Conservation (phyloP, 2,888 invertebrate species). For the Spodoptera exigua region DNA sequence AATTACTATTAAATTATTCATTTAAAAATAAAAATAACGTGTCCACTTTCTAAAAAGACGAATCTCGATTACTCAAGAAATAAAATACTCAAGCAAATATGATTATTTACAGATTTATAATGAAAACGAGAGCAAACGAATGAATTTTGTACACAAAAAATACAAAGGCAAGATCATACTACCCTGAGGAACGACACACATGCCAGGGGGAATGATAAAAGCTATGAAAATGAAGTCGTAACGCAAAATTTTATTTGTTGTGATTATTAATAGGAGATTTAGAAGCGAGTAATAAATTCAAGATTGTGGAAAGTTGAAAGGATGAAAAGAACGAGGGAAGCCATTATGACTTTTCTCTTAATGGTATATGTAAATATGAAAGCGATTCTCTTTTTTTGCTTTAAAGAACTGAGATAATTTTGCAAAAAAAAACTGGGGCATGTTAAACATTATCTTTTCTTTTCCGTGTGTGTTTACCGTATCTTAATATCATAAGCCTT, state of each 20-base stretch:
- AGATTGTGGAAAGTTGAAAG: constrained; percentile 25
- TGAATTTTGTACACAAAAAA: constrained; percentile 25
- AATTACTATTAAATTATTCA: no score
- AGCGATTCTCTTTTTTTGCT: no score
- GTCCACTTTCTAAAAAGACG: no score
- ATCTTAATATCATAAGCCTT: no score
- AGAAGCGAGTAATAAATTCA: constrained; percentile 24
- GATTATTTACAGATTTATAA: constrained; percentile 19
- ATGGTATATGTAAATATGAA: no score
- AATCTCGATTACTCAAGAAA: constrained; percentile 3
- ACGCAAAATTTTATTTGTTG: constrained; percentile 33
- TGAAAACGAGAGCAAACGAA: constrained; percentile 15
- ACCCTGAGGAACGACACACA: constrained; percentile 7
- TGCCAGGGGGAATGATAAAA: constrained; percentile 23
- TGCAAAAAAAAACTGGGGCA: background rate
- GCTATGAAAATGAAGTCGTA: background rate
- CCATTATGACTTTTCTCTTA: background rate
- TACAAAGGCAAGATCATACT: background rate
- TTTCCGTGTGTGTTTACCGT: no score
- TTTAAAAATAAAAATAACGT: no score
- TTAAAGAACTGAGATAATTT: background rate
- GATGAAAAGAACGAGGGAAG: constrained; percentile 3
- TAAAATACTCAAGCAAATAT: constrained; percentile 20
- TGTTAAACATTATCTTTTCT: background rate
- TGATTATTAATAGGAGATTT: constrained; percentile 30